Percentiles rank a stretch among this genome's conserved stretches.
phyloP scores from a whole-genome alignment of 2,113 vertebrate species.

The Cheirogaleus medius region DNA sequence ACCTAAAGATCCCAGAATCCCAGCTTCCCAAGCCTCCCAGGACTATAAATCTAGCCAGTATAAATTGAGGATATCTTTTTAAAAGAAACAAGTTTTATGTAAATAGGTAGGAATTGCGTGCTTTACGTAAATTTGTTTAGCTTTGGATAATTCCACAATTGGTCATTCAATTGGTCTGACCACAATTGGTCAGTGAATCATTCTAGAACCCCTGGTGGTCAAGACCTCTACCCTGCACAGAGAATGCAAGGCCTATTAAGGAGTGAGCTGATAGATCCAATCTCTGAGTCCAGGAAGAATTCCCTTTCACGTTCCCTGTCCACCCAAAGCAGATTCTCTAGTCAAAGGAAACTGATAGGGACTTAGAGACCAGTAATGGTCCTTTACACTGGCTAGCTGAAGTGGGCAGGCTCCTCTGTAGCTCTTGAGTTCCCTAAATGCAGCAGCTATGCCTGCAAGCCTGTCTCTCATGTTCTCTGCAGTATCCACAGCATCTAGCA shows the following conservation, averaged over 20 bases:
- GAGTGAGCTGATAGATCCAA: not conserved
- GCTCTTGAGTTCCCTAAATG: not conserved
- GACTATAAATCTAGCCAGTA: not conserved
- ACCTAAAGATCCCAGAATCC: not conserved
- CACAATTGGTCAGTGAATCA: not conserved
- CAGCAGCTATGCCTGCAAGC: not conserved
- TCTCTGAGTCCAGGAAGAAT: not conserved
- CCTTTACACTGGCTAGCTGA: not conserved
- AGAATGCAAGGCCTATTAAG: not conserved
- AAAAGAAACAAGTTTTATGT: not conserved
- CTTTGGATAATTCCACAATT: constrained; percentile 41
- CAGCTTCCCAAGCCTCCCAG: not conserved
- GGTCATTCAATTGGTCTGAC: too few relatives aligned
- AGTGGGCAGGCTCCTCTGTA: not conserved
- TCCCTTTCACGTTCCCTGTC: not conserved
- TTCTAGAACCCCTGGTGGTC: not conserved
- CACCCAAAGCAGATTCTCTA: not conserved
- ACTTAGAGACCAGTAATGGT: not conserved
- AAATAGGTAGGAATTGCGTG: not conserved
- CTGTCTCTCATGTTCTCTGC: not conserved
- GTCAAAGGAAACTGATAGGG: not conserved
- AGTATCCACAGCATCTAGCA: not conserved
- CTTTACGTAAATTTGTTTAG: constrained; percentile 9
- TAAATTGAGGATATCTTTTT: not conserved
- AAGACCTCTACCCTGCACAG: not conserved